Conservation (phyloP, 1,140 invertebrate genomes). For the Cyclargus thomasi region DNA sequence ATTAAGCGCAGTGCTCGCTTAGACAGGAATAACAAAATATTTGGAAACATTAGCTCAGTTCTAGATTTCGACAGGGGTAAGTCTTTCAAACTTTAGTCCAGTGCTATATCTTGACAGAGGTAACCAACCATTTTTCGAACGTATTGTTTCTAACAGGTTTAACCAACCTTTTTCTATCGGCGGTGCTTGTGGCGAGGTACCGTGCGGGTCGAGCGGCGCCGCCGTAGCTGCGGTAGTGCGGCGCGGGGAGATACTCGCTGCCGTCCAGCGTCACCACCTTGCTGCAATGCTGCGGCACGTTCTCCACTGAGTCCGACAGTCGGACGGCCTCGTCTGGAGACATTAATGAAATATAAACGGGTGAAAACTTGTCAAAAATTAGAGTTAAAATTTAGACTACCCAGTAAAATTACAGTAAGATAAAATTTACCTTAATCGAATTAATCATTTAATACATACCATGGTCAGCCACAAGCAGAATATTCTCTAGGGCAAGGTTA, state of each 20-base stretch:
- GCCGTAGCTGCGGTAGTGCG: slow-evolving; percentile 82
- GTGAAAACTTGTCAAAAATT: too few species aligned
- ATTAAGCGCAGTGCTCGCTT: too few species aligned
- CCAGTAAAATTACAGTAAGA: too few species aligned
- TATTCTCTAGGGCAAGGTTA: slow-evolving; percentile 80
- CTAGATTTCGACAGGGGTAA: too few species aligned
- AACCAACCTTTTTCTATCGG: slow-evolving; percentile 75
- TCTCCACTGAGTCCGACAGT: slow-evolving; percentile 76
- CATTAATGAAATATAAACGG: too few species aligned
- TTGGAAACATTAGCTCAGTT: too few species aligned
- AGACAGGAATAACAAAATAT: too few species aligned
- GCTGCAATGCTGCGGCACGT: slow-evolving; percentile 80
- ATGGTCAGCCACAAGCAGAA: slow-evolving; percentile 81
- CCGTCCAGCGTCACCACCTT: slow-evolving; percentile 79
- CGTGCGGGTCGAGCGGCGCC: slow-evolving; percentile 57
- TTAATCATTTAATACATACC: slow-evolving; percentile 46
- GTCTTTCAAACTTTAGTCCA: too few species aligned
- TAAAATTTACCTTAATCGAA: too few species aligned
- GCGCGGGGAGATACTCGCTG: slow-evolving; percentile 76
- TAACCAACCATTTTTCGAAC: background rate
- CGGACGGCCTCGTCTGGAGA: slow-evolving; percentile 75
- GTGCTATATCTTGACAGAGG: too few species aligned
- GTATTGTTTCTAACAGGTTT: background rate
- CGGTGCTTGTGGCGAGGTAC: slow-evolving; percentile 80
- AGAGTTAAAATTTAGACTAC: too few species aligned